Evolutionary conservation across 2,113 vertebrate genomes (phyloP).

Genomic region (Ammodytes dubius): DNA sequence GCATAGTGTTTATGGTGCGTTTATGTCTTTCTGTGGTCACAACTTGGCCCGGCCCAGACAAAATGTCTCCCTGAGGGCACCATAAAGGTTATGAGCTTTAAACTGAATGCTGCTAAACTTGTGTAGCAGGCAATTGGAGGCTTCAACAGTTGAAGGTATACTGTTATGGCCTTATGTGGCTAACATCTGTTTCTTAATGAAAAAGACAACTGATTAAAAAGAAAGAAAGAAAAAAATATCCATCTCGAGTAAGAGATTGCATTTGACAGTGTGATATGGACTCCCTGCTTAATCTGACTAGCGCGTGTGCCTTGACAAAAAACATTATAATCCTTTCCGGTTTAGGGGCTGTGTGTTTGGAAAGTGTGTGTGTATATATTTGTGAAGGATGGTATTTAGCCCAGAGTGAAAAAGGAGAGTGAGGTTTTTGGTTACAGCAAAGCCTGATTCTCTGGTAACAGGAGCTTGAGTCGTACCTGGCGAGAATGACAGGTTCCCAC

Average conservation of each 20-base stretch:
- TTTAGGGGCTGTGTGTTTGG: slow-evolving; percentile 27
- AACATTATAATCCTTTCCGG: slow-evolving; percentile 23
- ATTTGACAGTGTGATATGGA: slow-evolving; percentile 23
- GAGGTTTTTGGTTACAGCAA: slow-evolving; percentile 60
- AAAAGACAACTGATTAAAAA: not conserved
- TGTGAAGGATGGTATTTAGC: slow-evolving; percentile 46
- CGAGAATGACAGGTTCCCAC: slow-evolving; percentile 79
- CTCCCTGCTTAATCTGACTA: slow-evolving; percentile 10
- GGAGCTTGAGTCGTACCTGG: slow-evolving; percentile 64
- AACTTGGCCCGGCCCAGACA: slow-evolving; percentile 15
- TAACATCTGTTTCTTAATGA: not conserved
- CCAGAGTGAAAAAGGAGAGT: slow-evolving; percentile 37
- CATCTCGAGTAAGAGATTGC: not conserved
- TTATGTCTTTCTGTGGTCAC: slow-evolving; percentile 32
- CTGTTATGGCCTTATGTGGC: not conserved
- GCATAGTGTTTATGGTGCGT: not conserved
- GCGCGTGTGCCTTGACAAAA: slow-evolving; percentile 24
- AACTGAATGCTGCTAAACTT: slow-evolving; percentile 10
- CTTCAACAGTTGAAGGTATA: not conserved
- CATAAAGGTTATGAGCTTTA: slow-evolving; percentile 33
- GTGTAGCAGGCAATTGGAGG: slow-evolving; percentile 16
- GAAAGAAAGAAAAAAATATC: no score
- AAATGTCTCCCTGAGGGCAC: slow-evolving; percentile 7
- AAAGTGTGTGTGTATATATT: slow-evolving; percentile 45
- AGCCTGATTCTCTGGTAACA: slow-evolving; percentile 70